phyloP scores from a whole-genome alignment of 1,140 invertebrate species.

The Nasonia longicornis region DNA sequence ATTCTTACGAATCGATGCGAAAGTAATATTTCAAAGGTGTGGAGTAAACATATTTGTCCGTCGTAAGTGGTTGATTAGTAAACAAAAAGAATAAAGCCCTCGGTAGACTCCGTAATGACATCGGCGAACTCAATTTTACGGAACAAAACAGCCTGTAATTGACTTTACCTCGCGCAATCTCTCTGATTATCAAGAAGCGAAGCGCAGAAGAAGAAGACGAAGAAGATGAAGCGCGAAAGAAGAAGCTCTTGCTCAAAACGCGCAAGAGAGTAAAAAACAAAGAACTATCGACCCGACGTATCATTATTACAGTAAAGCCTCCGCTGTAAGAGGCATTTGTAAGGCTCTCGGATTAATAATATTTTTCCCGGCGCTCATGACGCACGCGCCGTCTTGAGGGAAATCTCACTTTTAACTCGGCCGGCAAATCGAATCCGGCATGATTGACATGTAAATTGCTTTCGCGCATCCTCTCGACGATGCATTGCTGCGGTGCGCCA shows the following conservation, averaged over 20 bases:
- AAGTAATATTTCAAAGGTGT: background rate
- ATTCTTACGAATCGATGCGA: background rate
- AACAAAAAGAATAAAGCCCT: background rate
- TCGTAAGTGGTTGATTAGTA: background rate
- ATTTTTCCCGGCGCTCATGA: background rate
- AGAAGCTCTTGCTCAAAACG: background rate
- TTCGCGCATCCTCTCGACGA: background rate
- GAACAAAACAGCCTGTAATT: conserved; percentile 15
- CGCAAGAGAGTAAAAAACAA: background rate
- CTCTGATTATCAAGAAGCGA: background rate
- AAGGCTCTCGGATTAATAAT: conserved; percentile 24
- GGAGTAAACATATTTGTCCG: background rate
- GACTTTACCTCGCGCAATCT: conserved; percentile 9
- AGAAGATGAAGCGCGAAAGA: background rate
- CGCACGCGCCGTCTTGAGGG: conserved; percentile 22
- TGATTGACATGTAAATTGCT: conserved; percentile 44
- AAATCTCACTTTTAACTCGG: conserved; percentile 28
- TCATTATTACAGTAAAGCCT: background rate
- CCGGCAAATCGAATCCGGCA: conserved; percentile 33
- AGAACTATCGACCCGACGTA: background rate
- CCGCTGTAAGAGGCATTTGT: conserved; percentile 1
- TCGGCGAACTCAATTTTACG: background rate
- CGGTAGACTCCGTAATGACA: no score
- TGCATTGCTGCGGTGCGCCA: background rate
- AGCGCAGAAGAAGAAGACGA: background rate